These are phyloP conservation scores for Unio pictorum DNA, from an alignment of 2,888 invertebrate species.

Conservation along the genomic window DNA sequence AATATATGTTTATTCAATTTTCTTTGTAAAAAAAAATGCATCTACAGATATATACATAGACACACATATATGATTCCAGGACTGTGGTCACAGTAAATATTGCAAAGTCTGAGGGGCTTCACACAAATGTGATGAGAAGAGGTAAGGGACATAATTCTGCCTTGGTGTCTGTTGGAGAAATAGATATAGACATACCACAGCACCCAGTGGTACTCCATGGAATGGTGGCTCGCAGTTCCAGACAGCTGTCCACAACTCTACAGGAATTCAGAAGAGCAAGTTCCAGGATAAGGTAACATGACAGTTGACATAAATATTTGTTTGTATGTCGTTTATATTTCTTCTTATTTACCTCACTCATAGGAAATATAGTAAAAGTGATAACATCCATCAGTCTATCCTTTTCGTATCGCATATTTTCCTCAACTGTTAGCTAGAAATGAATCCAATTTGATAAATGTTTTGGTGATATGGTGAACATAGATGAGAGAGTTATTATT, in stretches of 20 bases:
- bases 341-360: background rate
- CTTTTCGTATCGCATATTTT: too few species aligned
- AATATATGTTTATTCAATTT: too few species aligned
- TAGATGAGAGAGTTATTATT: too few species aligned
- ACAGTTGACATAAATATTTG: background rate
- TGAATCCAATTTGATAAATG: too few species aligned
- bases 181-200: conserved; percentile 96
- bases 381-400: too few species aligned
- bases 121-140: conserved; percentile 86
- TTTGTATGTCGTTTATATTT: background rate
- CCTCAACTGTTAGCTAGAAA: too few species aligned
- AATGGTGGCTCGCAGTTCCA: conserved; percentile 93
- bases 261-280: conserved; percentile 77
- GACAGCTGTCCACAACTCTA: conserved; percentile 91
- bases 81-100: conserved; percentile 94
- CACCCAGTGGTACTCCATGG: conserved; percentile 98
- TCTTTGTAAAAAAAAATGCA: too few species aligned
- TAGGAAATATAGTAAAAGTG: too few species aligned
- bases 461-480: too few species aligned
- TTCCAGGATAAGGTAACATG: conserved; percentile 49
- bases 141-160: conserved; percentile 83
- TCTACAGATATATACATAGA: background rate
- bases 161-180: conserved; percentile 88
- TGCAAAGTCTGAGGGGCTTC: conserved; percentile 92
- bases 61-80: conserved; percentile 71